Evolutionary conservation across 2,113 vertebrate species (phyloP).

Genomic region (Centrocercus urophasianus): DNA sequence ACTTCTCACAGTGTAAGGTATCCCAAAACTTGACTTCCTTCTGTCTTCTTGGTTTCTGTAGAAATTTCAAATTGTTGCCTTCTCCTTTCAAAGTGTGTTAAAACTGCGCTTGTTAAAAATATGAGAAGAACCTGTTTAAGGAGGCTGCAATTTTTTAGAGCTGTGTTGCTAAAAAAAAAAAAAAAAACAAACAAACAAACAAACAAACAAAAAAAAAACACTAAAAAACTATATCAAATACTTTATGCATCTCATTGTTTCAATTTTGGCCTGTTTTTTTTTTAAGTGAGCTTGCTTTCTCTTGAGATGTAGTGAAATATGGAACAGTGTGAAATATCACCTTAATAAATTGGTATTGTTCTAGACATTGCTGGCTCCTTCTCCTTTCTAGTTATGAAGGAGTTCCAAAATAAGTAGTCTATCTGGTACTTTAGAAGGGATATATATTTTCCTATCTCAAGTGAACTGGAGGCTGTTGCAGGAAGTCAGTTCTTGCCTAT

Average conservation of each 20-base stretch:
- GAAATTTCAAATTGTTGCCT: background rate
- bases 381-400: background rate
- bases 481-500: constrained; percentile 34
- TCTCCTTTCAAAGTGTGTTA: accelerated
- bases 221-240: background rate
- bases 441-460: background rate
- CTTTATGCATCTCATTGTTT: background rate
- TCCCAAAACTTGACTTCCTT: background rate
- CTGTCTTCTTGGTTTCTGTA: background rate
- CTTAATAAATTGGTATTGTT: constrained; percentile 1
- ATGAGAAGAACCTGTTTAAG: background rate
- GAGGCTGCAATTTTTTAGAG: background rate
- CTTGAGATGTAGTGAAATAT: constrained; percentile 1
- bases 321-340: background rate
- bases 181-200: background rate
- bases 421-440: constrained; percentile 10
- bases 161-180: background rate
- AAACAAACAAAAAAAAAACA: background rate
- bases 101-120: background rate
- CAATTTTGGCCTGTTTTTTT: background rate
- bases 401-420: constrained; percentile 47
- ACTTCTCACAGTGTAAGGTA: background rate
- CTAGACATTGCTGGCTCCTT: background rate
- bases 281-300: background rate
- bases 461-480: constrained; percentile 5